These are phyloP conservation scores for Eublepharis macularius DNA, from an alignment of 2,113 vertebrate genomes.

Conservation along the genomic window DNA sequence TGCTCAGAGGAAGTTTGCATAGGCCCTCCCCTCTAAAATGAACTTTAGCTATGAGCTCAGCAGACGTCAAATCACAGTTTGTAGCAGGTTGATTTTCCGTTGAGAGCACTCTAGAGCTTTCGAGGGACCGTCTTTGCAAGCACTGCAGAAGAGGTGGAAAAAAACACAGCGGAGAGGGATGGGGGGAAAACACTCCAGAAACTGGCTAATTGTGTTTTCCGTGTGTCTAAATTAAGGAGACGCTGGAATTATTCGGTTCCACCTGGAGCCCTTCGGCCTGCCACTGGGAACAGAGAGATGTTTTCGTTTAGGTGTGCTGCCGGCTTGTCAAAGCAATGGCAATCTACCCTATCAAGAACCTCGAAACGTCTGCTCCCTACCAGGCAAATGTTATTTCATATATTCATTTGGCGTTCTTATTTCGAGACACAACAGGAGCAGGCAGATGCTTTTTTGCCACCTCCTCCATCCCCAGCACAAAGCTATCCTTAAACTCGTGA, in stretches of 20 bases:
- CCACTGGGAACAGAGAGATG: not conserved
- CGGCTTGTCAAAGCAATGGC: not conserved
- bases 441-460: not conserved
- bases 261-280: not conserved
- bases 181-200: accelerated
- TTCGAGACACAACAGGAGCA: not conserved
- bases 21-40: too few species aligned
- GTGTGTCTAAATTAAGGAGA: not conserved
- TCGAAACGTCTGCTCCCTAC: not conserved
- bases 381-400: not conserved
- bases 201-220: not conserved
- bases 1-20: too few species aligned
- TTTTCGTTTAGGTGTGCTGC: conserved; percentile 8
- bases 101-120: not conserved
- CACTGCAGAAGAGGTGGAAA: not conserved
- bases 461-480: not conserved
- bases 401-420: not conserved
- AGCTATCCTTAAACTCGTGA: too few species aligned
- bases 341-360: accelerated
- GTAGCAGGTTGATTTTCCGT: too few species aligned
- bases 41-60: too few species aligned
- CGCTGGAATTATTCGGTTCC: not conserved
- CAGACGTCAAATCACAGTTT: not conserved
- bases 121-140: not conserved
- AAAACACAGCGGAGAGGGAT: not conserved